Conservation (phyloP, 2,888 invertebrate species). For the Nineta flava region DNA sequence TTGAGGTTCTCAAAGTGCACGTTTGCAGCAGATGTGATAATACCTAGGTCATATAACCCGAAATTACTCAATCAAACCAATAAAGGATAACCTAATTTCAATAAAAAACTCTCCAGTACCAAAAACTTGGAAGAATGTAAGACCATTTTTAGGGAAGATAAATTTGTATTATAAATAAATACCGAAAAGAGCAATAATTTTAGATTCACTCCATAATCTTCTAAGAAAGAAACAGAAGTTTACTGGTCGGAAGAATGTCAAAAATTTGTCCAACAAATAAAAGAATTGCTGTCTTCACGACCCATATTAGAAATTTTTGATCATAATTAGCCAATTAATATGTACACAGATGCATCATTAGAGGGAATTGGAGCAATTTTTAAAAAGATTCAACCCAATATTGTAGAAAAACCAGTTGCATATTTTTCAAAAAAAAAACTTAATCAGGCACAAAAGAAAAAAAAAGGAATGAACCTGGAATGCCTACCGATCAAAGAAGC, state of each 20-base stretch:
- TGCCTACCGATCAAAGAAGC: neutral
- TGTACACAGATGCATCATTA: neutral
- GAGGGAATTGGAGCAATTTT: neutral
- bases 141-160: constrained; percentile 10
- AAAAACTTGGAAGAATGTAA: constrained; percentile 10
- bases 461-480: neutral
- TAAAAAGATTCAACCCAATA: neutral
- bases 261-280: too few relatives aligned
- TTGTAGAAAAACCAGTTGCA: too few relatives aligned
- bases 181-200: constrained; percentile 8
- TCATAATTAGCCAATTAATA: too few relatives aligned
- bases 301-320: constrained; percentile 12
- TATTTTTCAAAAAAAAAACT: neutral
- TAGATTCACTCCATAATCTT: constrained; percentile 5
- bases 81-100: constrained; percentile 9
- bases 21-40: too few relatives aligned
- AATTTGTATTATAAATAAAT: constrained; percentile 4
- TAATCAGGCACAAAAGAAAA: neutral
- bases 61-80: constrained; percentile 7
- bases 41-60: constrained; percentile 10
- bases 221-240: neutral
- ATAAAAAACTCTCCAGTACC: constrained; percentile 8
- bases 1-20: too few relatives aligned
- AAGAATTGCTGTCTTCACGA: too few relatives aligned
- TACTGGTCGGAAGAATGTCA: constrained; percentile 6